These are phyloP conservation scores for Ennomos quercinarius DNA, from an alignment of 2,888 invertebrate genomes.

Conservation along the genomic window DNA sequence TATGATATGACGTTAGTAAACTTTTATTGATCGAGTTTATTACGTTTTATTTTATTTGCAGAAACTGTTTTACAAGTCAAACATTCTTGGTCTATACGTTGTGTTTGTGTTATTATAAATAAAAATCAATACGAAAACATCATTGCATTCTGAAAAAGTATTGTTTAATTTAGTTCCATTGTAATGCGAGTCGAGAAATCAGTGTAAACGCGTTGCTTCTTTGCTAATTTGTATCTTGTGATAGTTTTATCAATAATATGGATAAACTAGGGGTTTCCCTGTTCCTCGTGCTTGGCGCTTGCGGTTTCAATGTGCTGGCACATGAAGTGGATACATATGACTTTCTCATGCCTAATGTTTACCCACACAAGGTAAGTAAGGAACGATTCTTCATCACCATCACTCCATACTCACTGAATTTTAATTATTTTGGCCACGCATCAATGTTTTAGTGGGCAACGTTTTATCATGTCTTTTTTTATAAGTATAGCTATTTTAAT, in stretches of 20 bases:
- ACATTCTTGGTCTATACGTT: conserved; percentile 52
- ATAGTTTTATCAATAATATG: conserved; percentile 45
- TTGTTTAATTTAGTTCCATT: conserved; percentile 3
- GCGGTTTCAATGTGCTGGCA: conserved; percentile 47
- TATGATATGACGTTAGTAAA: conserved; percentile 60
- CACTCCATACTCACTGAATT: too few relatives aligned
- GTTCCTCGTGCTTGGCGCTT: conserved; percentile 48
- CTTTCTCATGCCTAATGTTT: conserved; percentile 93
- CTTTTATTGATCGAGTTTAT: conserved; percentile 61
- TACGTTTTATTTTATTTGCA: conserved; percentile 36
- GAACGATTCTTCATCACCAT: too few relatives aligned
- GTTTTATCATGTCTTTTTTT: too few relatives aligned
- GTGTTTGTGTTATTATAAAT: conserved; percentile 4
- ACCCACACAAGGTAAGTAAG: conserved; percentile 89
- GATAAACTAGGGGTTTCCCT: conserved; percentile 47
- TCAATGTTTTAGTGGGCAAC: too few relatives aligned
- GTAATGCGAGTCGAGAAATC: background rate
- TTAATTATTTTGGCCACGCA: too few relatives aligned
- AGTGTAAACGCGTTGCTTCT: background rate
- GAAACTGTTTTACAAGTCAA: conserved; percentile 61
- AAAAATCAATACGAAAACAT: conserved; percentile 40
- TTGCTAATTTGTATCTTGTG: conserved; percentile 6
- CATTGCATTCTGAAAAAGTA: conserved; percentile 5
- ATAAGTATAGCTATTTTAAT: too few relatives aligned
- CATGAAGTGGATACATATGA: conserved; percentile 85